Conservation (phyloP, 2,113 vertebrate genomes). For the Phyllostomus discolor region DNA sequence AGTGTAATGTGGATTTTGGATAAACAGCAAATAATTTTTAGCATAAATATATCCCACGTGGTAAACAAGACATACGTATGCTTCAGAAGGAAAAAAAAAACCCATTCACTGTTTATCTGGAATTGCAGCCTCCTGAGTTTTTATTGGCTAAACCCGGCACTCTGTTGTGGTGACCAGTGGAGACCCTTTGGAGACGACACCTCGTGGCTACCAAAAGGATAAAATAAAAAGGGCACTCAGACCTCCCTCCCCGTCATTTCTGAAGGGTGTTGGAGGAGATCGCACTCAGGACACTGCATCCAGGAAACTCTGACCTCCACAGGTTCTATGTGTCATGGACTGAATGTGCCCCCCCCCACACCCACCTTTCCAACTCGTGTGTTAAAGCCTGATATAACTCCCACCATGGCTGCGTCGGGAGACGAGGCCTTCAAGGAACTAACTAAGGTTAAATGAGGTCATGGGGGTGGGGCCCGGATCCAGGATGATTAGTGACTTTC, state of each 20-base stretch:
- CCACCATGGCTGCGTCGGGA: not conserved
- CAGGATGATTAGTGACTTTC: no score
- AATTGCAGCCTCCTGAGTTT: not conserved
- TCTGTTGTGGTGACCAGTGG: not conserved
- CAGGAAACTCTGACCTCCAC: not conserved
- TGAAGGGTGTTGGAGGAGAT: not conserved
- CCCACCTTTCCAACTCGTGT: not conserved
- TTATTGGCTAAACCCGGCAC: not conserved
- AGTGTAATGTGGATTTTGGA: not conserved
- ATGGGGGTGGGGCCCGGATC: no score
- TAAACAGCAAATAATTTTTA: not conserved
- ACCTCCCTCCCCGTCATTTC: not conserved
- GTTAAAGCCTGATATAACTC: not conserved
- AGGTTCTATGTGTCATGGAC: not conserved
- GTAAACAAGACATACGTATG: not conserved
- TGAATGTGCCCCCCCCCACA: not conserved
- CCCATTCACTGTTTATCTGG: not conserved
- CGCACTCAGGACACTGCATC: not conserved
- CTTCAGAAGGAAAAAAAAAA: not conserved
- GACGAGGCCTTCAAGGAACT: not conserved
- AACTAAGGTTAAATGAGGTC: not conserved
- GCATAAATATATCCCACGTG: not conserved
- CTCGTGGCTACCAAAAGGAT: not conserved
- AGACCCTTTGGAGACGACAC: not conserved
- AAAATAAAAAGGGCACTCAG: not conserved